These are phyloP conservation scores for Aplysina aerophoba DNA, from an alignment of 37 sponge, comb jelly and placozoan genomes.

Conservation along the genomic window DNA sequence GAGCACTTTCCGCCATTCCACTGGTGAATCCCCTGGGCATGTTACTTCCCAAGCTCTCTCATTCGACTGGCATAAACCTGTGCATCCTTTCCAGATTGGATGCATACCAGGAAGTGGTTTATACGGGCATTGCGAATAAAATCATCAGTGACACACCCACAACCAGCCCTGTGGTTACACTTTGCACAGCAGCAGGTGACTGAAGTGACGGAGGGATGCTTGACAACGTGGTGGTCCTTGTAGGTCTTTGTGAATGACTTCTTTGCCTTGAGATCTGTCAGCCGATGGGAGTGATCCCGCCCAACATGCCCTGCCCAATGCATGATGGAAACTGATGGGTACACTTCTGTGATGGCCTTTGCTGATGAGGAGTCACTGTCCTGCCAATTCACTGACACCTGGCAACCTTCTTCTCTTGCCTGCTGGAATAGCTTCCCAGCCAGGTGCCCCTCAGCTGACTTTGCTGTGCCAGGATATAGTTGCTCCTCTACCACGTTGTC, in stretches of 20 bases:
- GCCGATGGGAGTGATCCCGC: conserved; percentile 6
- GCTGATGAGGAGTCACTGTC: conserved; percentile 48
- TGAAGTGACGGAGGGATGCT: too few species aligned
- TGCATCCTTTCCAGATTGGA: not conserved
- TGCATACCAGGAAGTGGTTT: conserved; percentile 21
- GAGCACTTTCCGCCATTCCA: conserved; percentile 43
- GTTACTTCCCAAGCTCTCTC: conserved; percentile 28
- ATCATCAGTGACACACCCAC: conserved; percentile 44
- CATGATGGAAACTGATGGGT: conserved; percentile 10
- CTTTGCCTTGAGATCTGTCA: conserved; percentile 3
- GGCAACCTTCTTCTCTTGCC: conserved; percentile 43
- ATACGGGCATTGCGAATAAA: conserved; percentile 26
- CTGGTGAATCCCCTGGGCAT: conserved; percentile 40
- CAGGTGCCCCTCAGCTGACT: conserved; percentile 45
- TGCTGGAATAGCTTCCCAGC: conserved; percentile 13
- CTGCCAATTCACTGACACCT: conserved; percentile 46
- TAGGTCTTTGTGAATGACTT: conserved; percentile 15
- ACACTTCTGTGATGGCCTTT: conserved; percentile 12
- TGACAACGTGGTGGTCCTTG: conserved; percentile 21
- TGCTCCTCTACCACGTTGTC: conserved; percentile 28
- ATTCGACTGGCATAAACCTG: conserved; percentile 25
- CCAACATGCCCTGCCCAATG: conserved; percentile 40
- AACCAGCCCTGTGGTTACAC: conserved; percentile 20
- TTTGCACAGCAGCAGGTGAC: conserved; percentile 29
- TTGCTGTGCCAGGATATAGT: conserved; percentile 46